These are phyloP conservation scores for Cyprinodon variegatus DNA, from an alignment of 2,113 vertebrate species.

Conservation along the genomic window DNA sequence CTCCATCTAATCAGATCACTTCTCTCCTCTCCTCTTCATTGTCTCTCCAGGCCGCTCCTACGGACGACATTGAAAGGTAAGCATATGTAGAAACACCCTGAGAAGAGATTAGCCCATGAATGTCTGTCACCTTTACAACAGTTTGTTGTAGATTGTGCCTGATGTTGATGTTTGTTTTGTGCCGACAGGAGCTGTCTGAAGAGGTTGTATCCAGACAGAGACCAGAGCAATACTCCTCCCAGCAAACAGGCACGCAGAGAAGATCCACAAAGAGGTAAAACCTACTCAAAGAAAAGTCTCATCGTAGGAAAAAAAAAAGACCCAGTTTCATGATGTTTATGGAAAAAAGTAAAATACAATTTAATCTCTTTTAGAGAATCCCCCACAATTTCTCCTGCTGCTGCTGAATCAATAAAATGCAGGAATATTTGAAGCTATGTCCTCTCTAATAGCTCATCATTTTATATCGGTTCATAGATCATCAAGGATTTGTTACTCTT, in stretches of 20 bases:
- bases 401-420: too few species aligned
- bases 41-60: slow-evolving; percentile 76
- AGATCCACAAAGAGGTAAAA: slow-evolving; percentile 89
- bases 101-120: not conserved
- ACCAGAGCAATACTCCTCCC: slow-evolving; percentile 74
- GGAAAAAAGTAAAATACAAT: too few species aligned
- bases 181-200: slow-evolving; percentile 83
- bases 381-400: too few species aligned
- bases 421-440: too few species aligned
- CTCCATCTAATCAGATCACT: slow-evolving; percentile 58
- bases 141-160: not conserved
- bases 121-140: not conserved
- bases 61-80: slow-evolving; percentile 86
- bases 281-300: not conserved
- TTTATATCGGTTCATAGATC: too few species aligned
- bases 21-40: slow-evolving; percentile 26
- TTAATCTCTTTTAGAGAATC: too few species aligned
- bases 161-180: slow-evolving; percentile 16
- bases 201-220: slow-evolving; percentile 83
- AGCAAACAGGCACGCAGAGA: slow-evolving; percentile 85
- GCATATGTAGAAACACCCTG: not conserved
- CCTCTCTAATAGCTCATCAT: too few species aligned
- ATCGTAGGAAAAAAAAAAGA: not conserved
- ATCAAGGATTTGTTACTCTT: too few species aligned
- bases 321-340: not conserved